Evolutionary conservation across 2,113 vertebrate species (phyloP), one percentile per base, ranked within the genome.

Genomic region (Hydropotes inermis): DNA sequence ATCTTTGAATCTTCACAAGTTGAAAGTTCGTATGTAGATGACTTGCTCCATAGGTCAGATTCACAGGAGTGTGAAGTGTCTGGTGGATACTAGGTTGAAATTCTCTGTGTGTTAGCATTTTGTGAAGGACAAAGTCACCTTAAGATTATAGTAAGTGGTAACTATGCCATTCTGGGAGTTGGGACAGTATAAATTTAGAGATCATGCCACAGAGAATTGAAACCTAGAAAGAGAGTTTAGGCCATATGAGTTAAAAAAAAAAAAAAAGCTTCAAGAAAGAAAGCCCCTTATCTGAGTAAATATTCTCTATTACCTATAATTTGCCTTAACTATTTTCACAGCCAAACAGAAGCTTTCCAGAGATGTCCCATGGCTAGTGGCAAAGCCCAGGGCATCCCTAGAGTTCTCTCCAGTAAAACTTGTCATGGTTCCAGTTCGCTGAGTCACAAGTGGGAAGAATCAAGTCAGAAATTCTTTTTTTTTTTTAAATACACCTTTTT

Each of bases 391-490:
- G 61, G 45, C 12, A 39, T 6, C n/a, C 12, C 19, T 45, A 50
- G 47, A 39, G 10, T 8, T 76, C 33, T 57, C 83, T 79, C 45
- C 33, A 60, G n/a, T 27, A 92, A 82, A 83, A 89, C 13, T 21
- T 54, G 47, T 23, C 45, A 16, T 13, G 21, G 3, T 33, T 83
- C 25, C 55, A 83, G 45, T 36, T 91, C 57, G 87, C 23, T 45
- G 60, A 90, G 15, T 36, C 91, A 64, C 11, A 64, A 50, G 4
- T 27, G 36, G 17, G 1, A n/a, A 61, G 52, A 92, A 70, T 21
- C 92, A 43, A 64, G 54, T 55, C 28, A 87, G n/a, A 89, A 16
- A 76, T 91, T 60, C 74, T 85, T 58, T 39, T 36, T 67, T 67
- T 33, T n/a, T 67, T 70, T 12, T 14, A 1, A 36, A 70, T 11